Conservation (phyloP, 2,888 invertebrate species). For the Caenorhabditis wallacei region DNA sequence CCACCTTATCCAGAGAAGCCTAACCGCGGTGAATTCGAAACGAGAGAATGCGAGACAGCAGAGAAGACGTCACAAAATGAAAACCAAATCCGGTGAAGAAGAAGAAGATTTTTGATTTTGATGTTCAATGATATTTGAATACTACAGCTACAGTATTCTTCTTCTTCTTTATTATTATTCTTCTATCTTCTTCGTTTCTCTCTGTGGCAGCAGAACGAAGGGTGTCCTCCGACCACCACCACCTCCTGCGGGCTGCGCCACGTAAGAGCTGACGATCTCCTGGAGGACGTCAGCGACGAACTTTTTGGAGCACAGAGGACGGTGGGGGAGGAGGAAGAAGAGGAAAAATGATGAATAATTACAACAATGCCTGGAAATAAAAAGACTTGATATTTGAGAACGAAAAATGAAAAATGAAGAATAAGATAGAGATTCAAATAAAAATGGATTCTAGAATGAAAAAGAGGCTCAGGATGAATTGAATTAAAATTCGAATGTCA, state of each 20-base stretch:
- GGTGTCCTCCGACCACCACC: slow-evolving; percentile 41
- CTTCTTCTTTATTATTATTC: not conserved
- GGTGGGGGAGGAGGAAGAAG: slow-evolving; percentile 16
- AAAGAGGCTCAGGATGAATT: too few species aligned
- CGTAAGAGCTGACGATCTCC: slow-evolving; percentile 48
- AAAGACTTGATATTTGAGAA: not conserved
- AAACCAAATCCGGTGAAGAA: not conserved
- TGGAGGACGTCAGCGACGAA: slow-evolving; percentile 39
- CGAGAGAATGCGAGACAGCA: slow-evolving; percentile 33
- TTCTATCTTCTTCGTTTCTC: not conserved
- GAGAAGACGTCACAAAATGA: not conserved
- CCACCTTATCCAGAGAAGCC: slow-evolving; percentile 62
- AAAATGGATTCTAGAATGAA: too few species aligned
- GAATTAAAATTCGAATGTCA: not conserved
- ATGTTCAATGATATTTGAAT: slow-evolving; percentile 1
- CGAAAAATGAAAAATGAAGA: not conserved
- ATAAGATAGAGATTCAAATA: not conserved
- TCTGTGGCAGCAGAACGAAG: slow-evolving; percentile 41
- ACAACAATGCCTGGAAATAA: slow-evolving; percentile 21
- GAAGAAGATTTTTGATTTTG: not conserved
- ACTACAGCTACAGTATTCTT: slow-evolving; percentile 37
- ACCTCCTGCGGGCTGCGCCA: slow-evolving; percentile 43
- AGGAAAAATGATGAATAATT: slow-evolving; percentile 4
- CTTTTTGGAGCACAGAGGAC: slow-evolving; percentile 26
- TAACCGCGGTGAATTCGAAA: slow-evolving; percentile 64